Evolutionary conservation across 2,888 invertebrate genomes (phyloP).

Genomic region (Heliconius aoede): DNA sequence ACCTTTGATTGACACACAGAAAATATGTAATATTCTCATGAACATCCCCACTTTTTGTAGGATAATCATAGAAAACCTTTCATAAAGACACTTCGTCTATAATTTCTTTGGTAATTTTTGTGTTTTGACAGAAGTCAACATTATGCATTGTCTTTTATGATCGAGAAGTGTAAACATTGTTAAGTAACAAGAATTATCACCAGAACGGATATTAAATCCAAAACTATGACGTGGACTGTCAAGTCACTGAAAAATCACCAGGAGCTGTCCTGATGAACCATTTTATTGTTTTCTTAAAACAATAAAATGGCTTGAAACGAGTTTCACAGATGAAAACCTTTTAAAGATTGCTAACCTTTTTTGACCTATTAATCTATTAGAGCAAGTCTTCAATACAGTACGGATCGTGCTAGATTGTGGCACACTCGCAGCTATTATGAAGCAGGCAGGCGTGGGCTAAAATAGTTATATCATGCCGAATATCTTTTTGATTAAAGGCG

Average conservation of each 20-base stretch:
- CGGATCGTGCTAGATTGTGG: constrained; percentile 4
- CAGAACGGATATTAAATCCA: neutral
- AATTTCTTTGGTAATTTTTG: neutral
- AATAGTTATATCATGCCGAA: neutral
- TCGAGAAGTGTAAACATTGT: neutral
- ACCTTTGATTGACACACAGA: neutral
- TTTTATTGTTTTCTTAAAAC: neutral
- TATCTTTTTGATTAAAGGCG: neutral
- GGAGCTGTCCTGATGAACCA: neutral
- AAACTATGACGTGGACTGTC: neutral
- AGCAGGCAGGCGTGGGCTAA: neutral
- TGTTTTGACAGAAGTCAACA: neutral
- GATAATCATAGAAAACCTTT: neutral
- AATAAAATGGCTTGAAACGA: neutral
- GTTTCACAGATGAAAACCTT: neutral
- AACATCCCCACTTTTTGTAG: neutral
- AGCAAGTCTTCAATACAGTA: neutral
- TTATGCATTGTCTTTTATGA: neutral
- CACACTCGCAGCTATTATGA: constrained; percentile 9
- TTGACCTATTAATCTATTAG: constrained; percentile 13
- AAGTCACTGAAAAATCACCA: neutral
- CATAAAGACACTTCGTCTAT: no score
- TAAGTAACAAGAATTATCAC: neutral
- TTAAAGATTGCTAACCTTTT: neutral
- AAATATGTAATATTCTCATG: neutral